phyloP scores from a whole-genome alignment of 2,113 vertebrate species.

The Epinephelus lanceolatus region DNA sequence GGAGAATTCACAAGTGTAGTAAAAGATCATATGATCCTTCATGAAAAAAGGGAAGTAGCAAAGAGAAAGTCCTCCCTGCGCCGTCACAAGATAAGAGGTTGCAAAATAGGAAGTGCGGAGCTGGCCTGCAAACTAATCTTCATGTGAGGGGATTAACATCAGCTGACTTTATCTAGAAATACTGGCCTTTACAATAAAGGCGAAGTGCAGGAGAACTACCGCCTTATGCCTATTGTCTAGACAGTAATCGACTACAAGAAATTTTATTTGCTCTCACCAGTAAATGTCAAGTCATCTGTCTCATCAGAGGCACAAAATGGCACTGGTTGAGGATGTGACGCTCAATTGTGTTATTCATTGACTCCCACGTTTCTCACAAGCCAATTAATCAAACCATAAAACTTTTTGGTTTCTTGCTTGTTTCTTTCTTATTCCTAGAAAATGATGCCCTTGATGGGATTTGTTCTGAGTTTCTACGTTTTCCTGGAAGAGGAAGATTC shows the following conservation, averaged over 20 bases:
- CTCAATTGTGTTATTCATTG: constrained; percentile 16
- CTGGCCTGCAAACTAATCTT: neutral
- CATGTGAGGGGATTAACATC: constrained; percentile 36
- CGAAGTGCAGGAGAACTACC: neutral
- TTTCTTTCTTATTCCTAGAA: constrained; percentile 61
- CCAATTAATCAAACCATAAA: constrained; percentile 5
- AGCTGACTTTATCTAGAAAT: constrained; percentile 38
- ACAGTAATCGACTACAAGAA: neutral
- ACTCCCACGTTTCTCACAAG: constrained; percentile 69
- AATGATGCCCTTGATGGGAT: neutral
- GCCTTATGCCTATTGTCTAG: neutral
- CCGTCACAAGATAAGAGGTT: constrained; percentile 60
- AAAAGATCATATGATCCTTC: constrained; percentile 54
- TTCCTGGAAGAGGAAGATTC: constrained; percentile 49
- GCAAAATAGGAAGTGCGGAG: constrained; percentile 63
- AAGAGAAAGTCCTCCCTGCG: constrained; percentile 62
- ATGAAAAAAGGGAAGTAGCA: constrained; percentile 68
- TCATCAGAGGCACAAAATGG: constrained; percentile 11
- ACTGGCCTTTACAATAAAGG: constrained; percentile 42
- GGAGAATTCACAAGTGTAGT: constrained; percentile 21
- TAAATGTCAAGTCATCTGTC: neutral
- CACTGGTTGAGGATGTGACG: neutral
- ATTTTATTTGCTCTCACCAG: neutral
- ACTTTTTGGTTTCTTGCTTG: constrained; percentile 2
- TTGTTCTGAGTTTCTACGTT: constrained; percentile 1